These are phyloP conservation scores for Vireo griseus DNA, from an alignment of 2,797 vertebrate genomes.

Conservation along the genomic window DNA sequence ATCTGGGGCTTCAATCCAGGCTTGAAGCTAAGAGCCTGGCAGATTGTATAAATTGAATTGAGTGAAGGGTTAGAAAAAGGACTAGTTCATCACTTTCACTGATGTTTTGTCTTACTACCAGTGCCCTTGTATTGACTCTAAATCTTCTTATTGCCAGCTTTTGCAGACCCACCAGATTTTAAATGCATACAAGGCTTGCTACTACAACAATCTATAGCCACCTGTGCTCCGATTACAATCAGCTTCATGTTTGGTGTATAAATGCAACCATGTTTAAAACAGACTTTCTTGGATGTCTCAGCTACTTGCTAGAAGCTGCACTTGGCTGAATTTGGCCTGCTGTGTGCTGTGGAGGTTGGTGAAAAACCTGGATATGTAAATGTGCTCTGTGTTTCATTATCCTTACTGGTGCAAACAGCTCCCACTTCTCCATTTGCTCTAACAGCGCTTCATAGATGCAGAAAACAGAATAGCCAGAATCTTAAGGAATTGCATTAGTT, in stretches of 20 bases:
- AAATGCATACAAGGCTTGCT: background rate
- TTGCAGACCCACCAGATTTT: background rate
- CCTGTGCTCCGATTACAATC: background rate
- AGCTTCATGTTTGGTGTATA: background rate
- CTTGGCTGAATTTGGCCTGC: background rate
- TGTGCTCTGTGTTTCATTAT: background rate
- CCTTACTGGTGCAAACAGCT: background rate
- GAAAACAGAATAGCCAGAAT: background rate
- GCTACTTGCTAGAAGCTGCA: background rate
- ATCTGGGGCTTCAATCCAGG: constrained; percentile 5
- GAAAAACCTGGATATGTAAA: background rate
- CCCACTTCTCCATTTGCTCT: background rate
- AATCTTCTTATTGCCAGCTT: background rate
- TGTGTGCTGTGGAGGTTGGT: background rate
- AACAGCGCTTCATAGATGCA: background rate
- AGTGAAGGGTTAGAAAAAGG: background rate
- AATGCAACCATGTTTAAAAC: background rate
- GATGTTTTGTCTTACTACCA: background rate
- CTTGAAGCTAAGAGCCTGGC: background rate
- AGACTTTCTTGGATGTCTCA: background rate
- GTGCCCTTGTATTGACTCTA: background rate
- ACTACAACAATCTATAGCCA: background rate
- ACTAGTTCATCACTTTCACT: background rate
- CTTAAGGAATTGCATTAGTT: background rate
- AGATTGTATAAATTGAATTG: constrained; percentile 1